Conservation (phyloP, 37 sponge, comb jelly and placozoan species). For the Beroe ovata region DNA sequence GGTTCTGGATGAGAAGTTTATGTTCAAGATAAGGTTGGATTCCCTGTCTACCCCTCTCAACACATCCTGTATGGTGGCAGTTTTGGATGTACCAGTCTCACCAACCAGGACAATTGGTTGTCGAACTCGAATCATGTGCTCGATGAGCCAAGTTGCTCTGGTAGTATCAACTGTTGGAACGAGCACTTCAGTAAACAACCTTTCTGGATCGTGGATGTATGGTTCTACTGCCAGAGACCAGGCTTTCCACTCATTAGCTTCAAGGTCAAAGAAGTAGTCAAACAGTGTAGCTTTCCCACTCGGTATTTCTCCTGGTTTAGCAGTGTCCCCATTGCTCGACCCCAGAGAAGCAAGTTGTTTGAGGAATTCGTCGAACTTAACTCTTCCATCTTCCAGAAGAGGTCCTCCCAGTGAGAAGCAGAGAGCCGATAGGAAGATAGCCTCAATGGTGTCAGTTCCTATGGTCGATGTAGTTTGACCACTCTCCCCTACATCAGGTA, state of each 20-base stretch:
- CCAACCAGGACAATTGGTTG: conserved; percentile 94
- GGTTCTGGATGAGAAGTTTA: conserved; percentile 97
- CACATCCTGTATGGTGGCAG: conserved; percentile 91
- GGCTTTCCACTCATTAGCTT: conserved; percentile 79
- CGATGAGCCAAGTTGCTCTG: conserved; percentile 91
- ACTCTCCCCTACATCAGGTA: conserved; percentile 75
- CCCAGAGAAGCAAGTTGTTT: conserved; percentile 81
- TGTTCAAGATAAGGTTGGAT: conserved; percentile 82
- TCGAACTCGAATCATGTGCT: conserved; percentile 86
- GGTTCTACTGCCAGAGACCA: conserved; percentile 89
- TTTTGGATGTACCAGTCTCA: conserved; percentile 98
- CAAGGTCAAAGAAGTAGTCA: conserved; percentile 86
- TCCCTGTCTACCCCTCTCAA: conserved; percentile 85
- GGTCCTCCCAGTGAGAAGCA: conserved; percentile 94
- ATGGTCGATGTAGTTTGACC: conserved; percentile 54
- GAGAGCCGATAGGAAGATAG: conserved; percentile 80
- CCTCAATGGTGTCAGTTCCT: conserved; percentile 77
- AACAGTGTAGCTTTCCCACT: conserved; percentile 80
- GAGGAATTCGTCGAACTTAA: conserved; percentile 85
- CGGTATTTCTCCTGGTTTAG: conserved; percentile 77
- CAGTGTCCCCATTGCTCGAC: conserved; percentile 71
- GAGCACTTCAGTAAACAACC: conserved; percentile 89
- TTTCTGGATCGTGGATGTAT: conserved; percentile 83
- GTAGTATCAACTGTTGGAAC: conserved; percentile 98
- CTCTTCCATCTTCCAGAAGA: conserved; percentile 87